Conservation (phyloP, 2,888 invertebrate genomes). For the Nebria salina region DNA sequence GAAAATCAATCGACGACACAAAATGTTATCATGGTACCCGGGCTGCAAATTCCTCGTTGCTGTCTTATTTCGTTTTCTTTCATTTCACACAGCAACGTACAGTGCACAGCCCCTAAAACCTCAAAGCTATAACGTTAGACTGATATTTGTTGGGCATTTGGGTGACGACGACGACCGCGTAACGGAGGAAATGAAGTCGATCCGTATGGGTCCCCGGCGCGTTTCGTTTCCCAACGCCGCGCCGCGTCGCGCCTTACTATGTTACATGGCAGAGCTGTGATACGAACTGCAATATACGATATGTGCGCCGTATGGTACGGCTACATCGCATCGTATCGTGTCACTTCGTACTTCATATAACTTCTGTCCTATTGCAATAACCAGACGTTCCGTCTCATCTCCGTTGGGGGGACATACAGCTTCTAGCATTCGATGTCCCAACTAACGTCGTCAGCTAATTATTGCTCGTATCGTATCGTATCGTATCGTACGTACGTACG, state of each 20-base stretch:
- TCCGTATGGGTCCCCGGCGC: slow-evolving; percentile 10
- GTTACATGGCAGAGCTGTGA: not conserved
- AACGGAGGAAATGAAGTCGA: slow-evolving; percentile 40
- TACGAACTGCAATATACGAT: slow-evolving; percentile 33
- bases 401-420: not conserved
- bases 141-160: slow-evolving; percentile 43
- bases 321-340: not conserved
- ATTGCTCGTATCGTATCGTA: not conserved
- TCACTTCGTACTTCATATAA: slow-evolving; percentile 12
- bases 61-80: slow-evolving; percentile 37
- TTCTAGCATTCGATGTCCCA: not conserved
- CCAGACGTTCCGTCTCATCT: not conserved
- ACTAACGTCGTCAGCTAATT: not conserved
- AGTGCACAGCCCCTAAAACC: slow-evolving; percentile 23
- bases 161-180: slow-evolving; percentile 19
- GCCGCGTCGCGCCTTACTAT: not conserved
- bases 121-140: slow-evolving; percentile 43
- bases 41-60: slow-evolving; percentile 35
- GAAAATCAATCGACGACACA: slow-evolving; percentile 26
- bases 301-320: slow-evolving; percentile 10
- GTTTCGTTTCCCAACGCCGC: not conserved
- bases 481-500: too few relatives aligned
- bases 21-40: slow-evolving; percentile 39
- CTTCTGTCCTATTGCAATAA: slow-evolving; percentile 14
- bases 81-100: slow-evolving; percentile 17